A percentile compares a stretch with the other conserved stretches of the same genome.
Conservation (phyloP, 2,888 invertebrate genomes). For the Oscheius myriophilus region DNA sequence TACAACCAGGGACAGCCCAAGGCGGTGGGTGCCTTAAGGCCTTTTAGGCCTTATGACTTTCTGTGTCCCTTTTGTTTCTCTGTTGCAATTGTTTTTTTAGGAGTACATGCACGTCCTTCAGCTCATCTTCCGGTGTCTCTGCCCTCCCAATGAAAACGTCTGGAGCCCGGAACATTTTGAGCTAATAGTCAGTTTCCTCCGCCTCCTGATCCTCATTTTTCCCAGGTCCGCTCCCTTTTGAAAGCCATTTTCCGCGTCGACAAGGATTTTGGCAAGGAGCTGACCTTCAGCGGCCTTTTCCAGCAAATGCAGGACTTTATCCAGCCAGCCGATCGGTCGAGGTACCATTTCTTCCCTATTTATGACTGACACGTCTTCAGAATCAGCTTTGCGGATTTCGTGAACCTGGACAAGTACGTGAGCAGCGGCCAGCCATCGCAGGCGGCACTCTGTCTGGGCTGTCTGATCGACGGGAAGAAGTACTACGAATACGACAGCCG, state of each 20-base stretch:
- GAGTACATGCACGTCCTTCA: slow-evolving; percentile 18
- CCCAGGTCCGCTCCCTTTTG: slow-evolving; percentile 1
- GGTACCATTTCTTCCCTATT: background rate
- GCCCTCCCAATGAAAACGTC: background rate
- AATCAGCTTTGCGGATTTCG: slow-evolving; percentile 2
- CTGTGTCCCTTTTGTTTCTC: too few species aligned
- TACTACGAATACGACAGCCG: slow-evolving; percentile 21
- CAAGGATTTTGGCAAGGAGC: background rate
- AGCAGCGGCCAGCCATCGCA: background rate
- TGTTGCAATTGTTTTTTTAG: background rate
- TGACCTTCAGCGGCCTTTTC: background rate
- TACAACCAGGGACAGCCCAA: too few species aligned
- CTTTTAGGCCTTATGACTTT: too few species aligned
- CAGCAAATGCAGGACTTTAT: background rate
- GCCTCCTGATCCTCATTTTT: too few species aligned
- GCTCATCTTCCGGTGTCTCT: slow-evolving; percentile 15
- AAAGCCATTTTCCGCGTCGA: background rate
- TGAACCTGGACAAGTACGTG: slow-evolving; percentile 9
- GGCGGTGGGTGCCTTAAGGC: too few species aligned
- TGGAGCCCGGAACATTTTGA: slow-evolving; percentile 8
- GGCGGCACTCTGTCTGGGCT: slow-evolving; percentile 10
- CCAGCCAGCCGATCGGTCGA: slow-evolving; percentile 4
- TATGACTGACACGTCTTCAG: background rate
- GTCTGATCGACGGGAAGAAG: slow-evolving; percentile 19
- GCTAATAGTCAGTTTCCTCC: slow-evolving; percentile 2